Percentiles rank a stretch among this genome's conserved stretches.
phyloP scores from a whole-genome alignment of 2,797 vertebrate species.

The Geotrypetes seraphini region DNA sequence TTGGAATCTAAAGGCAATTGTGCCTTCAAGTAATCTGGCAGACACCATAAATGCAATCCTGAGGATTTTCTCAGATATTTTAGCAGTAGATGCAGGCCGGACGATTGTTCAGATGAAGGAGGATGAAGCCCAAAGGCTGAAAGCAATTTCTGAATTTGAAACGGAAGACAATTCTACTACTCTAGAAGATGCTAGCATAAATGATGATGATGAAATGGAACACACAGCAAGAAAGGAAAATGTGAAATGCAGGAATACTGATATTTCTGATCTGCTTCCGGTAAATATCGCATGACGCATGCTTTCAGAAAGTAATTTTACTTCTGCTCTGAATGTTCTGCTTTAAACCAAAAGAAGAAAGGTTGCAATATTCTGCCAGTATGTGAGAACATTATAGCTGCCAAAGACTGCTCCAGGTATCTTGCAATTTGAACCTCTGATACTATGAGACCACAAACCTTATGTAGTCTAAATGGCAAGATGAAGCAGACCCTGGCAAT shows the following conservation, averaged over 20 bases:
- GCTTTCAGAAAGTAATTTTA: too few relatives aligned
- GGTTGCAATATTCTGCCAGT: too few relatives aligned
- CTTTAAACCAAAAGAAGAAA: too few relatives aligned
- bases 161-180: constrained; percentile 22
- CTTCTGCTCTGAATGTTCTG: too few relatives aligned
- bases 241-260: constrained; percentile 38
- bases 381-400: too few relatives aligned
- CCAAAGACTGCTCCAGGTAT: too few relatives aligned
- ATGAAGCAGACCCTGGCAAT: too few relatives aligned
- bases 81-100: constrained; percentile 64
- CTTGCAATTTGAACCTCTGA: too few relatives aligned
- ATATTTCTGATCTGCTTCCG: constrained; percentile 80
- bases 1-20: constrained; percentile 81
- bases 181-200: constrained; percentile 13
- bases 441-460: too few relatives aligned
- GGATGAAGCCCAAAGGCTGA: constrained; percentile 44
- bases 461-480: too few relatives aligned
- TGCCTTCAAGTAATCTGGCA: constrained; percentile 72
- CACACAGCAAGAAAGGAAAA: constrained; percentile 45
- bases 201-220: constrained; percentile 58
- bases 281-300: constrained; percentile 69
- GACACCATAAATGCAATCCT: constrained; percentile 69
- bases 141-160: constrained; percentile 17
- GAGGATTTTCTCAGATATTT: constrained; percentile 65
- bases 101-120: constrained; percentile 63